Base-by-base conservation (phyloP, 2,113 vertebrate genomes). In the Mellivora capensis region DNA sequence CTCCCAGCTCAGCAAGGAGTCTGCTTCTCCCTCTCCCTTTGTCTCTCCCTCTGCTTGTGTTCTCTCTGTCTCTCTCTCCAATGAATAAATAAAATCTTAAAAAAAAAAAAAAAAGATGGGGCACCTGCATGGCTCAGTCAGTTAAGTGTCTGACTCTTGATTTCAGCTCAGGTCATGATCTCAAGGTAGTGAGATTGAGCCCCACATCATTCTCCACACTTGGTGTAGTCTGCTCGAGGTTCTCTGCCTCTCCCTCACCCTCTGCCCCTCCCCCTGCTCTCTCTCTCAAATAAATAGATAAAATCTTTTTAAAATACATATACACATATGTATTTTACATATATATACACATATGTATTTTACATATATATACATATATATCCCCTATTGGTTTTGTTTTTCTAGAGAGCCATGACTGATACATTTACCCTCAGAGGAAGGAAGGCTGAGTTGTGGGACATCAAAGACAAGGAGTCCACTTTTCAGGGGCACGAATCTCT, bases 401-500 rank as follows among this genome's bases (percentile, higher is more conserved):
- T 74, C 87, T 88, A n/a, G 67, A 39, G 23, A 71, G 52, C 49
- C 29, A 61, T 62, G 42, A 20, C 2, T 7, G 21, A 20, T 15
- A 64, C 42, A 37, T 37, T 57, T 14, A 15, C 79, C 37, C 67
- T 47, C 15, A 3, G n/a, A 20, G 4, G 71, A 91, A 84, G 47
- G 39, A 31, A 62, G n/a, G 20, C 61, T 67, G 77, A 39, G 72
- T 21, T 11, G 20, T 0, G 0, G 34, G 13, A 12, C 21, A 42
- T 44, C 80, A 76, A 37, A 9, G 27, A 79, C 72, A 49, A 3
- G n/a, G 42, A 76, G 81, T 64, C 29, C 29, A 18, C 49, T 37
- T 23, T 61, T 74, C 31, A 3, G 27, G n/a, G 42, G 8, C 18
- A 14, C 0, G 3, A n/a, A 21, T 79, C 59, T 39, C 10, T 64